These are phyloP conservation scores for Phalangium opilio DNA, from an alignment of 2,888 invertebrate genomes.

Conservation along the genomic window DNA sequence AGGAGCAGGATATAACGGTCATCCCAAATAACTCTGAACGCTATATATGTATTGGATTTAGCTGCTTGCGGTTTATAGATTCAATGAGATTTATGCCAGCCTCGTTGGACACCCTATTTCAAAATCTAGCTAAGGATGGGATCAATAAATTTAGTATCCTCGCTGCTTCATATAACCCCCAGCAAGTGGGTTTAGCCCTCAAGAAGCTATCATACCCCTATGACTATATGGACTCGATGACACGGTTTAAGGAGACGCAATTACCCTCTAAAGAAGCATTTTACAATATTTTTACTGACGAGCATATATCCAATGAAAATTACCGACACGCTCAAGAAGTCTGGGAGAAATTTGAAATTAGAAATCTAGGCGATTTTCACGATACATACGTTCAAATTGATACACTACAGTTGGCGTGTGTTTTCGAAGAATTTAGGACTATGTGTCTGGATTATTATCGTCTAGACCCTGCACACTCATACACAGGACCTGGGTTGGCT, in stretches of 20 bases:
- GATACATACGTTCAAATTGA: constrained; percentile 21
- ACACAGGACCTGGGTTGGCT: constrained; percentile 19
- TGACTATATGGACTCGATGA: constrained; percentile 23
- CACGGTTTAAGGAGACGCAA: constrained; percentile 19
- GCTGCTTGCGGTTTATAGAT: constrained; percentile 4
- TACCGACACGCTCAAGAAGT: constrained; percentile 20
- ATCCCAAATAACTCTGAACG: constrained; percentile 6
- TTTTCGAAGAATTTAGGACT: constrained; percentile 23
- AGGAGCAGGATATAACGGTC: not conserved
- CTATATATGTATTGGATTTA: constrained; percentile 5
- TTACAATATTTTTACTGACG: constrained; percentile 7
- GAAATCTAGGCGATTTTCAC: constrained; percentile 21
- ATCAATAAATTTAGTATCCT: constrained; percentile 1
- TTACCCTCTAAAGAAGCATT: constrained; percentile 16
- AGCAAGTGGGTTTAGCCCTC: no score
- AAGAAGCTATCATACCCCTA: constrained; percentile 21
- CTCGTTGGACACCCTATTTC: constrained; percentile 2
- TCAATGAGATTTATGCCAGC: constrained; percentile 1
- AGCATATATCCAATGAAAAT: constrained; percentile 16
- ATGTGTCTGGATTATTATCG: constrained; percentile 17
- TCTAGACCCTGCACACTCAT: constrained; percentile 21
- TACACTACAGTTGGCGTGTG: constrained; percentile 19
- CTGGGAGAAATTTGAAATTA: constrained; percentile 18
- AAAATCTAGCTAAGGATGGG: constrained; percentile 1
- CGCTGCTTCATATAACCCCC: constrained; percentile 15